Percentiles rank a stretch among this genome's conserved stretches.
These are phyloP conservation scores for Tragelaphus imberbis DNA, from an alignment of 2,113 vertebrate genomes.

Conservation along the genomic window DNA sequence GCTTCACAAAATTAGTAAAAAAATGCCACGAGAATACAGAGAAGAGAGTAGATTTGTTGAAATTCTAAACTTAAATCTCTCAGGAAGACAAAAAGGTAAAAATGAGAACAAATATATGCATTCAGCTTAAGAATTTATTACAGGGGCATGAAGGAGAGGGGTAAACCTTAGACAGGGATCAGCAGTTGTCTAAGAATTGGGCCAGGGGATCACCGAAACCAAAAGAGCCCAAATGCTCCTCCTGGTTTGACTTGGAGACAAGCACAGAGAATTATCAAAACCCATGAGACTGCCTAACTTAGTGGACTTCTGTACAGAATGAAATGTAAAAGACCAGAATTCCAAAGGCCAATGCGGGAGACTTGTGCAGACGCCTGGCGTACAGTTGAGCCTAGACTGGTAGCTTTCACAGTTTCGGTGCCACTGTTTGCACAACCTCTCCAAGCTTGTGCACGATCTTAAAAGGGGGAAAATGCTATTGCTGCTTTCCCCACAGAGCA, in stretches of 20 bases:
- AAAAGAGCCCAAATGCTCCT: not conserved
- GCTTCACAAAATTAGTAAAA: not conserved
- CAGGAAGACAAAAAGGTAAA: not conserved
- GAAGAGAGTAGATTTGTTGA: not conserved
- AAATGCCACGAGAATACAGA: not conserved
- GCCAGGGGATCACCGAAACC: not conserved
- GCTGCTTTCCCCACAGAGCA: not conserved
- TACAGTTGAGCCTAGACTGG: not conserved
- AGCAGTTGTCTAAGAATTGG: not conserved
- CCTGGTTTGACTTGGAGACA: not conserved
- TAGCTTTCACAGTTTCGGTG: not conserved
- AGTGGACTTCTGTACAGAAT: not conserved
- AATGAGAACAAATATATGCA: not conserved
- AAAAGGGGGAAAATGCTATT: not conserved
- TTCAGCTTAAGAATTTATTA: not conserved
- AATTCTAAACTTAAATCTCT: not conserved
- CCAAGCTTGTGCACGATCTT: not conserved
- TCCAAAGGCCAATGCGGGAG: not conserved
- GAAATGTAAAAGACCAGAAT: not conserved
- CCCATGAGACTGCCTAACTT: not conserved
- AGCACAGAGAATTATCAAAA: not conserved
- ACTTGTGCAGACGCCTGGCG: not conserved
- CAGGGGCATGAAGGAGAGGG: not conserved
- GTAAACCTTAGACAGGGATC: not conserved
- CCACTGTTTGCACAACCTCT: not conserved